Evolutionary conservation across 2,797 vertebrate genomes (phyloP), one percentile per base, ranked within the genome.

Genomic region (Poeciliopsis paucimaculata): DNA sequence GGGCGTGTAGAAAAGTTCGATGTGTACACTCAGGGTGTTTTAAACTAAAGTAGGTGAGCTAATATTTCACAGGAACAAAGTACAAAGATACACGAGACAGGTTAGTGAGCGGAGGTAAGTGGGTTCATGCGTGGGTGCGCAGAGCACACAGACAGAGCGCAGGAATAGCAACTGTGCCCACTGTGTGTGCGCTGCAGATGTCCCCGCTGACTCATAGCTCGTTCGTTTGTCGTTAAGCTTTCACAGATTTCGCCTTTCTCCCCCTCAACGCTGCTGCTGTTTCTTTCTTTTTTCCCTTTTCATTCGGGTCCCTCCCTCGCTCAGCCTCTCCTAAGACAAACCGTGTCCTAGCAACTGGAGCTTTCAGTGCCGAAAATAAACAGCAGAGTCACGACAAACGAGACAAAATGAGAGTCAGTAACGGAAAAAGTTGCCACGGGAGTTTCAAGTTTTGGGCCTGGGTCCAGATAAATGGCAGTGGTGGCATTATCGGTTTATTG

Each of bases 331-430:
- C 87, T 90, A 87, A 90, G 92, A 92, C 90, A 87, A 91, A 86
- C 89, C 18, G 93, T 96, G 93, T 94, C 96, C 92, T 96, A 95
- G 96, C 95, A 96, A 96, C 96, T 88, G 92, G 93, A 93, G 93
- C 94, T 93, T 95, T 94, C 85, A 88, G 90, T 87, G 80, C 94
- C 95, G 95, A 94, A 95, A 96, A 96, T 96, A 95, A 91, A 91
- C 60, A 82, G 72, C 82, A 16, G 79, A 93, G 91, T 93, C 93
- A 91, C 92, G 92, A 92, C 91, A 77, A 92, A 93, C 78, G 86
- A 92, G 84, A 84, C 89, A 87, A 92, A 36, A 62, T 88, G 90
- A 90, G 89, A 93, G 89, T 93, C 82, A 79, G 87, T 87, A 78
- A 87, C 74, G 87, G 66, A 84, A 92, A 93, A 74, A 60, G 80